phyloP scores from a whole-genome alignment of 2,888 invertebrate genomes.

The Ethmia dodecea region DNA sequence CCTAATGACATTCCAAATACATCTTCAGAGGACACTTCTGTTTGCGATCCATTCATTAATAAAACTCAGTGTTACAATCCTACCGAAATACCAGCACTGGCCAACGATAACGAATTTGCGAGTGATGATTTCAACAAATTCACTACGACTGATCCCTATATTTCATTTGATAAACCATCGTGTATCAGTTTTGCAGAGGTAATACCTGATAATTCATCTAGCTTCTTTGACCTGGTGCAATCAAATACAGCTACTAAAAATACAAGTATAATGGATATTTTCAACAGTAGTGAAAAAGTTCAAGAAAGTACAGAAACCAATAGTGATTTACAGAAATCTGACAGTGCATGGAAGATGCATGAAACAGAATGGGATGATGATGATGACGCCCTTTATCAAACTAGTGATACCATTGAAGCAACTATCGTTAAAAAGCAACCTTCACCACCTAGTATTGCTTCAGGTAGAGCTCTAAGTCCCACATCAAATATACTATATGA shows the following conservation, averaged over 20 bases:
- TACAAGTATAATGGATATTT: constrained; percentile 65
- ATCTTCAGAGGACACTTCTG: no score
- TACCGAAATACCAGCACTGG: no score
- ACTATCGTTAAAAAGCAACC: constrained; percentile 15
- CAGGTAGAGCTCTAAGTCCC: constrained; percentile 34
- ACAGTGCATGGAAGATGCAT: constrained; percentile 38
- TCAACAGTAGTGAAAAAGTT: constrained; percentile 35
- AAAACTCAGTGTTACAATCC: no score
- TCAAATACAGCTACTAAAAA: constrained; percentile 46
- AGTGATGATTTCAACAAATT: constrained; percentile 37
- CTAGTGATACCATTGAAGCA: constrained; percentile 31
- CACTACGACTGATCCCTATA: constrained; percentile 28
- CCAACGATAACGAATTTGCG: constrained; percentile 32
- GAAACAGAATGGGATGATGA: constrained; percentile 66
- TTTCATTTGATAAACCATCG: constrained; percentile 37
- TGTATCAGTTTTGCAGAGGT: constrained; percentile 15
- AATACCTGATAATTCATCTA: constrained; percentile 14
- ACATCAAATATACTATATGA: constrained; percentile 37
- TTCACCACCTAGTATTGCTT: constrained; percentile 24
- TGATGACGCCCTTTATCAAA: constrained; percentile 66
- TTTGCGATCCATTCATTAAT: no score
- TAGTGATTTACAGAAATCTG: constrained; percentile 39
- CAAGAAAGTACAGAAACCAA: constrained; percentile 36
- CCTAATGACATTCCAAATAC: no score
- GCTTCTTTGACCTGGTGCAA: constrained; percentile 57